phyloP scores from a whole-genome alignment of 2,888 invertebrate genomes.

The Amblyjoppa fuscipennis region DNA sequence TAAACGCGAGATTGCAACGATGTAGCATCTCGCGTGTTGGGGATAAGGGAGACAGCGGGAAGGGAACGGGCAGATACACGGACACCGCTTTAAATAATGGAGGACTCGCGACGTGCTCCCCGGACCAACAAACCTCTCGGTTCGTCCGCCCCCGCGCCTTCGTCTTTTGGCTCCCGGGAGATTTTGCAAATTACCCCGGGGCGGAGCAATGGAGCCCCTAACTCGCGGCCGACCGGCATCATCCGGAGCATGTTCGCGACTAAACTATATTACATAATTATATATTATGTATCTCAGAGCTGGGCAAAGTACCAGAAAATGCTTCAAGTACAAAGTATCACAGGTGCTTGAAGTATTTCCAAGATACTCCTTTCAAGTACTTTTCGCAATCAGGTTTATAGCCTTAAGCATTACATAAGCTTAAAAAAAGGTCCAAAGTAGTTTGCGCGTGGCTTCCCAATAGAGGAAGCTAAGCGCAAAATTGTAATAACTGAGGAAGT shows the following conservation, averaged over 20 bases:
- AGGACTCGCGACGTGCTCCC: conserved; percentile 37
- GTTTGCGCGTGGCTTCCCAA: too few relatives aligned
- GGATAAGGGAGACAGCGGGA: conserved; percentile 8
- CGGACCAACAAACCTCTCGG: conserved; percentile 35
- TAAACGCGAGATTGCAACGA: conserved; percentile 62
- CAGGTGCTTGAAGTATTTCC: too few relatives aligned
- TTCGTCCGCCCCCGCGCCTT: conserved; percentile 30
- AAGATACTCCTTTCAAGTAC: too few relatives aligned
- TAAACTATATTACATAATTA: background rate
- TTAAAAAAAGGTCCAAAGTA: too few relatives aligned
- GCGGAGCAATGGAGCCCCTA: background rate
- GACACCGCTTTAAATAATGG: conserved; percentile 53
- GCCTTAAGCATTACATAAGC: too few relatives aligned
- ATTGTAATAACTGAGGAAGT: too few relatives aligned
- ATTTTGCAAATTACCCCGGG: conserved; percentile 56
- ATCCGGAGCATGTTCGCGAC: conserved; percentile 25
- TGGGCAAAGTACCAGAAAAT: too few relatives aligned
- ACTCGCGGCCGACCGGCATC: conserved; percentile 16
- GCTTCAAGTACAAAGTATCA: too few relatives aligned
- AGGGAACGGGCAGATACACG: conserved; percentile 41
- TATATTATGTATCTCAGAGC: too few relatives aligned
- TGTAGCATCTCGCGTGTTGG: conserved; percentile 35
- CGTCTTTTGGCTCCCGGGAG: conserved; percentile 39
- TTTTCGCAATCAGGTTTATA: too few relatives aligned
- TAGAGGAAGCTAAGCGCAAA: too few relatives aligned